Percentiles rank a stretch among this genome's conserved stretches.
phyloP scores from a whole-genome alignment of 2,113 vertebrate genomes.

The Stigmatopora argus region DNA sequence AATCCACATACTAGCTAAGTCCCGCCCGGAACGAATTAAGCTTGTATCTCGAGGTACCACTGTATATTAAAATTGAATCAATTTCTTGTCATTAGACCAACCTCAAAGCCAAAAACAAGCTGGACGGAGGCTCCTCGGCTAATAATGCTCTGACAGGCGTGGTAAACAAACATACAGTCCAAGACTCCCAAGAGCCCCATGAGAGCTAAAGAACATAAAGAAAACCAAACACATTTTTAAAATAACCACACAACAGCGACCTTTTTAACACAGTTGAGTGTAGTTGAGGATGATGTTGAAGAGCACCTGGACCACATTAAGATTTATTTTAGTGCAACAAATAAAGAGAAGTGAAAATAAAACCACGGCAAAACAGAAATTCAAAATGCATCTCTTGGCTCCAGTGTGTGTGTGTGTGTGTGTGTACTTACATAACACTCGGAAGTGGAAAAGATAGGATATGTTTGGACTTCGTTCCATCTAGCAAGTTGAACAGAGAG shows the following conservation, averaged over 20 bases:
- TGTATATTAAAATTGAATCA: not conserved
- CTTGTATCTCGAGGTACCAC: no score
- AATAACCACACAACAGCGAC: not conserved
- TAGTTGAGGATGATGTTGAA: not conserved
- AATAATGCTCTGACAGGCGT: conserved; percentile 92
- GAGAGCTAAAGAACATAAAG: conserved; percentile 69
- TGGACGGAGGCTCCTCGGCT: conserved; percentile 91
- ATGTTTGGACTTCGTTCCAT: conserved; percentile 98
- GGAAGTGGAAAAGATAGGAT: conserved; percentile 92
- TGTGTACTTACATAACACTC: conserved; percentile 85
- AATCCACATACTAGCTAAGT: no score
- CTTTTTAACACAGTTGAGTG: not conserved
- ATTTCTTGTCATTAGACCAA: conserved; percentile 41
- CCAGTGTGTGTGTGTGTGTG: not conserved
- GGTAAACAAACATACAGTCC: conserved; percentile 89
- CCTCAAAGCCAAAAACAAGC: conserved; percentile 96
- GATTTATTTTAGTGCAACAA: conserved; percentile 19
- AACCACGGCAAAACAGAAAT: not conserved
- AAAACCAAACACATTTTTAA: not conserved
- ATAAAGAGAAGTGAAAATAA: not conserved
- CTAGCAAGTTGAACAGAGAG: conserved; percentile 53
- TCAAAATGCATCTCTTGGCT: not conserved
- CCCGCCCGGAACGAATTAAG: no score
- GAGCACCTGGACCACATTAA: conserved; percentile 29
- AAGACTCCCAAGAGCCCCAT: conserved; percentile 81